Percentiles rank a stretch among this genome's conserved stretches.
These are phyloP conservation scores for Plagodis dolabraria DNA, from an alignment of 2,888 invertebrate genomes.

Conservation along the genomic window DNA sequence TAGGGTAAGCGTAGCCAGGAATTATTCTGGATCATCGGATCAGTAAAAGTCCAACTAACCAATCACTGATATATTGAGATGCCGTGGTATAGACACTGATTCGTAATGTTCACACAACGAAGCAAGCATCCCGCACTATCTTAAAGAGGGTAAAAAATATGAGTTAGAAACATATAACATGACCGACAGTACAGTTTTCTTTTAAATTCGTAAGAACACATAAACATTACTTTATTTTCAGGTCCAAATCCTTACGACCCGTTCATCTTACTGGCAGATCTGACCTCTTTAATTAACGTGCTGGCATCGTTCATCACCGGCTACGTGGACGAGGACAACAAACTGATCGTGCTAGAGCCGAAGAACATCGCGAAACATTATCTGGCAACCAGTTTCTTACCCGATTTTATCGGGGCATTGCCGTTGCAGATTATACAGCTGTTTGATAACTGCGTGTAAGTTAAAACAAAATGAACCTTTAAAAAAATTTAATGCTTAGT, in stretches of 20 bases:
- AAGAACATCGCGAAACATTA: constrained; percentile 54
- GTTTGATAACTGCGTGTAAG: constrained; percentile 40
- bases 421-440: constrained; percentile 57
- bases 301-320: constrained; percentile 60
- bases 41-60: no score
- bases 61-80: no score
- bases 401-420: constrained; percentile 52
- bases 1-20: no score
- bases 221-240: constrained; percentile 29
- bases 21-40: no score
- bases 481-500: no score
- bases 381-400: constrained; percentile 46
- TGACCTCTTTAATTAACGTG: constrained; percentile 54
- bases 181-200: no score
- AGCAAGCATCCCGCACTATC: no score
- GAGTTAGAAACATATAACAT: no score
- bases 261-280: constrained; percentile 55
- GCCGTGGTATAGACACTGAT: no score
- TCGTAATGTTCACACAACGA: no score
- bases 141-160: no score
- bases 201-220: no score
- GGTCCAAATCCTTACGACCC: constrained; percentile 53
- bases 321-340: constrained; percentile 56
- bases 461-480: not conserved
- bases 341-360: constrained; percentile 53